Evolutionary conservation across 2,888 invertebrate genomes (phyloP).

Genomic region (Plagiodera versicolora): DNA sequence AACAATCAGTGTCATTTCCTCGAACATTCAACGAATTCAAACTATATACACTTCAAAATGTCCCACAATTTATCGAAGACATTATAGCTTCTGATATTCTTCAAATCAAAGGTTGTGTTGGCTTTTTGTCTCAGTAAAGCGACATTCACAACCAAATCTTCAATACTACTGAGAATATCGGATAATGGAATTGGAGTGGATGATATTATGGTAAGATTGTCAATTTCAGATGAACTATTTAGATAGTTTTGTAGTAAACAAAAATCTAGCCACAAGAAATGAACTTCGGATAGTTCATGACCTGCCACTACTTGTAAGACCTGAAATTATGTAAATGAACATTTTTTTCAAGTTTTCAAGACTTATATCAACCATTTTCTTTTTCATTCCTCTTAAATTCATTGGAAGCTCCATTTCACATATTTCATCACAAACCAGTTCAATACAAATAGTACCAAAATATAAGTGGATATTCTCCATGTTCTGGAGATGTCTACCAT

Average conservation of each 20-base stretch:
- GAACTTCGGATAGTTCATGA: constrained; percentile 31
- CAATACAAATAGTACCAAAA: constrained; percentile 30
- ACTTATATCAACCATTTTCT: not conserved
- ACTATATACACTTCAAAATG: constrained; percentile 26
- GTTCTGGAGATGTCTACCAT: constrained; percentile 30
- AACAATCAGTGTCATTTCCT: constrained; percentile 17
- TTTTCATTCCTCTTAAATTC: constrained; percentile 24
- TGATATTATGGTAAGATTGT: not conserved
- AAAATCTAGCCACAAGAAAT: constrained; percentile 36
- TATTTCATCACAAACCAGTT: constrained; percentile 25
- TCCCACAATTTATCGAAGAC: constrained; percentile 36
- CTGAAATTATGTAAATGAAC: too few relatives aligned
- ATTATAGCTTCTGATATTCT: constrained; percentile 29
- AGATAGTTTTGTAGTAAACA: constrained; percentile 29
- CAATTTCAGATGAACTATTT: constrained; percentile 24
- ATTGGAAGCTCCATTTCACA: constrained; percentile 19
- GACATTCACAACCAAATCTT: constrained; percentile 10
- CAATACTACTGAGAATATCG: constrained; percentile 14
- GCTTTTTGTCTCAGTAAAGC: constrained; percentile 20
- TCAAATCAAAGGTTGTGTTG: constrained; percentile 23
- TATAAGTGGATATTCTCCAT: constrained; percentile 16
- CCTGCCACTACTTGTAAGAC: constrained; percentile 35
- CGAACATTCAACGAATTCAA: not conserved
- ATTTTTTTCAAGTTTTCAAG: not conserved
- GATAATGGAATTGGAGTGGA: constrained; percentile 4